Base-by-base conservation (phyloP, 30 jellyfish, hydroid and myxozoan genomes). In the Rhopilema esculentum region DNA sequence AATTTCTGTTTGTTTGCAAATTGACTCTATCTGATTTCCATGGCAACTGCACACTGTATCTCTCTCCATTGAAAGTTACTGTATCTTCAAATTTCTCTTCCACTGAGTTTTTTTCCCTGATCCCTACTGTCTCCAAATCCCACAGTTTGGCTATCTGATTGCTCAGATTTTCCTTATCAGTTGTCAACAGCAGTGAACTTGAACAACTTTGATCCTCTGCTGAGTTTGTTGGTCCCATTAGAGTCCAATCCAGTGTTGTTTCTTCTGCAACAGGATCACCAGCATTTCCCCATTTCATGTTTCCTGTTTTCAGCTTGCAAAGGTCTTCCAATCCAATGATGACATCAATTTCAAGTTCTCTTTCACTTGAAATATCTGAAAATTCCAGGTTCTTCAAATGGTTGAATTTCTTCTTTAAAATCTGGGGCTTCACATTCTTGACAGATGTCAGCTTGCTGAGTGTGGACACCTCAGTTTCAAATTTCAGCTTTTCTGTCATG, bases 91-190 rank as follows among this genome's bases (percentile, higher is more conserved):
- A 77, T 1, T 0, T 77, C 1, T 77, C 88, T 31, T 77, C 63
- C 1, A 82, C 91, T 15, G 2, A 0, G 9, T 4, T 48, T 31
- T 64, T 73, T 0, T 51, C 83, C 66, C 49, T 50, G 72, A 74
- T 29, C 0, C 94, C 94, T 28, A 85, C 1, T 0, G 75, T 51
- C 30, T 85, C 94, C 72, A 85, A 27, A 33, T 85, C 94, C 94
- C 94, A 85, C 50, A 85, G 69, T 48, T 9, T 1, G 53, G 6
- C 48, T 0, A 83, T 0, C 61, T 48, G 72, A 2, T 68, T 1
- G 49, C 0, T 16, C 86, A 80, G 32, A 0, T 0, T 0, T 0
- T 4, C 67, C 0, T 80, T 48, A 0, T 53, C 84, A 26, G 69
- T 80, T 63, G 72, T 63, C 72, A 63, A 63, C 29, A 63, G 61